Conservation (phyloP, 2,797 vertebrate genomes). For the Acipenser transmontanus region DNA sequence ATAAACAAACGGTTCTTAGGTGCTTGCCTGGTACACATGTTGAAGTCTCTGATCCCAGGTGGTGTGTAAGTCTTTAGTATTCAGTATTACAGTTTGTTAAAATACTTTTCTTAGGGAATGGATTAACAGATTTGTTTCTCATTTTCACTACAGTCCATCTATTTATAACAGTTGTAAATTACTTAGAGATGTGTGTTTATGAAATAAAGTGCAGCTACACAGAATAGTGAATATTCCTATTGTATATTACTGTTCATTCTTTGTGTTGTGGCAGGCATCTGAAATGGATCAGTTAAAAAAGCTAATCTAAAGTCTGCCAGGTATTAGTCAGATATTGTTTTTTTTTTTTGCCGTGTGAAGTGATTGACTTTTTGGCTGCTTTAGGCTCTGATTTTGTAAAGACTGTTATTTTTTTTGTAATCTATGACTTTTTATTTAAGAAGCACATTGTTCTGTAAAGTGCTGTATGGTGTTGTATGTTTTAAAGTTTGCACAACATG, state of each 20-base stretch:
- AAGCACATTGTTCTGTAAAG: constrained; percentile 12
- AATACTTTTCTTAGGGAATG: too few species aligned
- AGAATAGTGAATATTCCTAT: too few species aligned
- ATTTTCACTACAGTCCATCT: too few species aligned
- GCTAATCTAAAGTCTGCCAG: not conserved
- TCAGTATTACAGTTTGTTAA: too few species aligned
- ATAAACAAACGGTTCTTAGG: too few species aligned
- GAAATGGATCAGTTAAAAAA: not conserved
- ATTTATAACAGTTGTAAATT: too few species aligned
- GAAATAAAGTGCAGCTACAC: not conserved
- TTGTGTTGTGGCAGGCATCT: not conserved
- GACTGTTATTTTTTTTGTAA: not conserved
- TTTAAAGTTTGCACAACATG: constrained; percentile 9
- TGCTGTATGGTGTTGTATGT: constrained; percentile 6
- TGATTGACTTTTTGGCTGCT: constrained; percentile 6
- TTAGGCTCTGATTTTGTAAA: constrained; percentile 7
- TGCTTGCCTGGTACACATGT: too few species aligned
- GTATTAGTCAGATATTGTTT: not conserved
- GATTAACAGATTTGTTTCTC: too few species aligned
- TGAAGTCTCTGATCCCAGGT: too few species aligned
- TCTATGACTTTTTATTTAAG: not conserved
- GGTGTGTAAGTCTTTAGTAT: too few species aligned
- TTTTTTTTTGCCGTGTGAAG: constrained; percentile 1
- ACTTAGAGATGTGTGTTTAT: too few species aligned
- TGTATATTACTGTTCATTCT: not conserved